phyloP scores from a whole-genome alignment of 2,888 invertebrate species.

The Mythimna lalbum region DNA sequence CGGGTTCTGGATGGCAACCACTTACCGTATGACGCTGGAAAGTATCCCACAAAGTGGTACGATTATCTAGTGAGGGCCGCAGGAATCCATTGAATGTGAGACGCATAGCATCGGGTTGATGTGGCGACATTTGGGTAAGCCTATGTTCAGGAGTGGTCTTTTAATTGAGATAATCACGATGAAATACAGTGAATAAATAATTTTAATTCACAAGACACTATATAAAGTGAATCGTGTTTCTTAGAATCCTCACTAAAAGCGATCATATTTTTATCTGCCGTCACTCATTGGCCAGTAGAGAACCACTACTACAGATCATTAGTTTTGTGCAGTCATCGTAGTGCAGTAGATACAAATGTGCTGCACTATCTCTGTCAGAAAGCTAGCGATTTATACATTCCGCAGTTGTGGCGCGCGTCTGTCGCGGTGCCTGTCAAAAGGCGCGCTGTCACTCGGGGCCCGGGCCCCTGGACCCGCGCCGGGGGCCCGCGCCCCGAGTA shows the following conservation, averaged over 20 bases:
- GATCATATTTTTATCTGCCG: background rate
- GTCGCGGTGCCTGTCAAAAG: conserved; percentile 59
- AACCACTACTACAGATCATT: conserved; percentile 2
- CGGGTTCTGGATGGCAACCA: background rate
- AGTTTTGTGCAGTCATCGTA: too few species aligned
- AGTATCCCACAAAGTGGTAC: background rate
- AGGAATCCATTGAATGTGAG: too few species aligned
- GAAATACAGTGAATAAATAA: background rate
- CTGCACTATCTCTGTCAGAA: conserved; percentile 6
- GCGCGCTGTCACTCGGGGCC: conserved; percentile 60
- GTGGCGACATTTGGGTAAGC: too few species aligned
- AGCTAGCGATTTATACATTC: conserved; percentile 55
- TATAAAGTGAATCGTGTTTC: background rate
- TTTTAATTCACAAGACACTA: background rate
- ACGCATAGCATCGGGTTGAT: too few species aligned
- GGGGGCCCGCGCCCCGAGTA: conserved; percentile 68
- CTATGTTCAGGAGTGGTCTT: too few species aligned
- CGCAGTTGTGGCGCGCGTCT: background rate
- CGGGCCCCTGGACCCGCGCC: conserved; percentile 45
- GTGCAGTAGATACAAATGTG: conserved; percentile 11
- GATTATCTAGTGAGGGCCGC: too few species aligned
- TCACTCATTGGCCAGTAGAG: background rate
- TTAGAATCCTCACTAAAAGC: background rate
- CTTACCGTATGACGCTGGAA: background rate
- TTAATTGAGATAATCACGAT: too few species aligned